Evolutionary conservation across 2,888 invertebrate genomes (phyloP).

Genomic region (Tolmerus cingulatus): DNA sequence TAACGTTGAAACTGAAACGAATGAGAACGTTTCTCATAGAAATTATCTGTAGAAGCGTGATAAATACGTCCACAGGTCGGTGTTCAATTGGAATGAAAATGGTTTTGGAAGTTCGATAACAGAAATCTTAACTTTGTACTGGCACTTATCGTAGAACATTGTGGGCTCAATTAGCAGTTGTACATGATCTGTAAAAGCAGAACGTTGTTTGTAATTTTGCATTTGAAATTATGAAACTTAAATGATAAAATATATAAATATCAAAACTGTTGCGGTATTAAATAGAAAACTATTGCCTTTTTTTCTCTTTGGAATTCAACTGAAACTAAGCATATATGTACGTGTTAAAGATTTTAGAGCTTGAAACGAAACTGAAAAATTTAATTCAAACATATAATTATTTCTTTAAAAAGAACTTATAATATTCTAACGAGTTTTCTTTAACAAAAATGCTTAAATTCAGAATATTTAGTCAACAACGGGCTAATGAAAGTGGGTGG

Average conservation of each 20-base stretch:
- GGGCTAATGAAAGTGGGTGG: neutral
- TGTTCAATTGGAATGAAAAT: neutral
- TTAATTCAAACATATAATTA: no score
- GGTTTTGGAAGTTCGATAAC: neutral
- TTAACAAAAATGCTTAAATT: neutral
- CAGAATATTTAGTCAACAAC: neutral
- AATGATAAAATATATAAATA: no score
- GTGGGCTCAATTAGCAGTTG: neutral
- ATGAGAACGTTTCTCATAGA: neutral
- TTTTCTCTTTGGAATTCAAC: no score
- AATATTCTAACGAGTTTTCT: no score
- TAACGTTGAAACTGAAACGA: neutral
- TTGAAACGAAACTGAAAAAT: no score
- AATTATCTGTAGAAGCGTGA: neutral
- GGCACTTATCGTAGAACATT: neutral
- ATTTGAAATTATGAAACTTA: neutral
- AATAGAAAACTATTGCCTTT: no score
- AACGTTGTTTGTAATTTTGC: neutral
- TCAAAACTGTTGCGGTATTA: no score
- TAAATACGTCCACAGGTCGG: neutral
- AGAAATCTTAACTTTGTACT: neutral
- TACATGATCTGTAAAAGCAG: neutral
- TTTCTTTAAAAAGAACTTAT: no score
- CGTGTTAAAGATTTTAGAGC: no score
- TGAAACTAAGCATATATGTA: no score